A percentile compares a stretch with the other conserved stretches of the same genome.
These are phyloP conservation scores for Marmota monax DNA, from an alignment of 2,113 vertebrate species.

Conservation along the genomic window DNA sequence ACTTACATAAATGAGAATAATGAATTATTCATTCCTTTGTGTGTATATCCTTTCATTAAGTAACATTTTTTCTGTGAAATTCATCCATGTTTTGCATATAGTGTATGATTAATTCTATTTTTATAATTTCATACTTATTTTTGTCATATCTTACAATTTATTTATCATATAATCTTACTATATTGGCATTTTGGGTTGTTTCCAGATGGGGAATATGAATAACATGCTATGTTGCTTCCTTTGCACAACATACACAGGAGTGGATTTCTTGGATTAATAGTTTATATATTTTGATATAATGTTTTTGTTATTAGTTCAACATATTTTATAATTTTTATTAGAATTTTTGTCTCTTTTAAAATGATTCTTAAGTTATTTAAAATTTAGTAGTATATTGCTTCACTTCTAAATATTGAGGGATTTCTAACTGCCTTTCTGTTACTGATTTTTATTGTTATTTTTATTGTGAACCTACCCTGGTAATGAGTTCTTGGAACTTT, in stretches of 20 bases:
- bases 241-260: not conserved
- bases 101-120: not conserved
- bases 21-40: not conserved
- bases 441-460: not conserved
- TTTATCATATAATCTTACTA: not conserved
- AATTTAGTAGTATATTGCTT: not conserved
- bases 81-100: not conserved
- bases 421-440: not conserved
- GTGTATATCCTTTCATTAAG: not conserved
- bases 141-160: not conserved
- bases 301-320: slow-evolving; percentile 3
- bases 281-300: not conserved
- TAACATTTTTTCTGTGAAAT: not conserved
- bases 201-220: not conserved
- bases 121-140: not conserved
- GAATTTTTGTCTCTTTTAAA: not conserved
- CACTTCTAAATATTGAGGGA: not conserved
- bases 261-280: not conserved
- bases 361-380: not conserved
- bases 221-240: not conserved
- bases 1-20: not conserved
- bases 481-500: not conserved
- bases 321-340: not conserved
- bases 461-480: not conserved
- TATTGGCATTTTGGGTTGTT: not conserved